phyloP scores from a whole-genome alignment of 2,113 vertebrate species.

The Miniopterus natalensis region DNA sequence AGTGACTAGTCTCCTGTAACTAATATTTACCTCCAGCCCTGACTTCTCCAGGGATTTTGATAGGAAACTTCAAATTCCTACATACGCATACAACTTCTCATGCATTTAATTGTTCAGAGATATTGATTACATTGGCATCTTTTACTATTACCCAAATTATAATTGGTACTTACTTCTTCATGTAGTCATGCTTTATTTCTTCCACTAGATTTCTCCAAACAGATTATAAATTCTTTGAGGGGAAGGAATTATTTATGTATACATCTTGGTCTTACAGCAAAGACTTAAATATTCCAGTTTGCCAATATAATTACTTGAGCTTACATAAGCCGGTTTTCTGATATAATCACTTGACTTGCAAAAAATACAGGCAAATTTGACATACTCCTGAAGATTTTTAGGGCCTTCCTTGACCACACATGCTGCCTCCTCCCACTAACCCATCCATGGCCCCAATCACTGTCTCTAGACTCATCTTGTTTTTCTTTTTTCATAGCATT shows the following conservation, averaged over 20 bases:
- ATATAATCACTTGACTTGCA: not conserved
- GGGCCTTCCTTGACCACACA: not conserved
- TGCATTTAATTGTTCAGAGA: not conserved
- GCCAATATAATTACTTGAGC: not conserved
- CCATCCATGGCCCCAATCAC: too few species aligned
- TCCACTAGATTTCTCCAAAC: conserved; percentile 19
- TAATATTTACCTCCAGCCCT: not conserved
- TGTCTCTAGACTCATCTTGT: not conserved
- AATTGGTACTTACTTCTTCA: not conserved
- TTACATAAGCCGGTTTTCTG: not conserved
- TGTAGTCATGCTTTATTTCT: not conserved
- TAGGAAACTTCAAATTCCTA: conserved; percentile 1
- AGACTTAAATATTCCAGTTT: not conserved
- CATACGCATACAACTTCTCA: not conserved
- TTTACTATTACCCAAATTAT: not conserved
- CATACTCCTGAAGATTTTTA: not conserved
- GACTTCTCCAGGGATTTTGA: not conserved
- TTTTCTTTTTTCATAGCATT: not conserved
- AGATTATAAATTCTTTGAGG: not conserved
- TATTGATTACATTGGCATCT: not conserved
- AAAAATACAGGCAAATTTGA: not conserved
- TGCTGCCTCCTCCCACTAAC: not conserved
- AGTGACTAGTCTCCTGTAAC: not conserved
- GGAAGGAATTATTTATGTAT: not conserved
- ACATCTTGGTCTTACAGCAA: not conserved